Conservation (phyloP, 2,113 vertebrate genomes). For the Neolamprologus modestus region DNA sequence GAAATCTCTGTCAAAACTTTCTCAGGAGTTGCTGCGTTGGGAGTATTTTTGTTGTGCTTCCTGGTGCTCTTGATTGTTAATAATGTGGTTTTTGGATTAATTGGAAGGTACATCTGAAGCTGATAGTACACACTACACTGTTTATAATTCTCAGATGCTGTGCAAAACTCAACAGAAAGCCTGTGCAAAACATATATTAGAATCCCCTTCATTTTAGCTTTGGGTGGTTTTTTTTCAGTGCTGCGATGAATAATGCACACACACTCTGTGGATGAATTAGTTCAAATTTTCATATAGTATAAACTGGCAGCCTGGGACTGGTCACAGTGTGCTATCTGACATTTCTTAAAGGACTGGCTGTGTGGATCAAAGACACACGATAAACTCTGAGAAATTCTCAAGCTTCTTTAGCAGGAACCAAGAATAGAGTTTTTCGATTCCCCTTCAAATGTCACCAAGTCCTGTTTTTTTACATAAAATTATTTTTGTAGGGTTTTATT, state of each 20-base stretch:
- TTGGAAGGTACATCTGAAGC: background rate
- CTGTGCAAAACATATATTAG: constrained; percentile 20
- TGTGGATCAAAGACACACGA: constrained; percentile 14
- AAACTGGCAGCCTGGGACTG: background rate
- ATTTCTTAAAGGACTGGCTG: constrained; percentile 9
- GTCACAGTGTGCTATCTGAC: constrained; percentile 15
- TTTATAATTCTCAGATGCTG: constrained; percentile 17
- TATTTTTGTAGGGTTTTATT: background rate
- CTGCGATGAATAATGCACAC: constrained; percentile 35
- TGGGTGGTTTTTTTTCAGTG: constrained; percentile 4
- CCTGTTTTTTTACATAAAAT: background rate
- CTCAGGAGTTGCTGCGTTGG: background rate
- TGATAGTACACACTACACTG: background rate
- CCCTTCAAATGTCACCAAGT: background rate
- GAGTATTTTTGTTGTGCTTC: background rate
- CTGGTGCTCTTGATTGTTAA: background rate
- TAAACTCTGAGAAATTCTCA: background rate
- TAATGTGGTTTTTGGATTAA: background rate
- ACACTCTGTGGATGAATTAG: constrained; percentile 26
- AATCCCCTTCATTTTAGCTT: constrained; percentile 22
- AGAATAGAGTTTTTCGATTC: background rate
- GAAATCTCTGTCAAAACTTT: constrained; percentile 1
- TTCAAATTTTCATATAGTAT: constrained; percentile 13
- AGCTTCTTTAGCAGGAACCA: background rate
- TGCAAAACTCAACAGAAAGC: constrained; percentile 5